phyloP scores from a whole-genome alignment of 2,113 vertebrate genomes.

The Serinus canaria region DNA sequence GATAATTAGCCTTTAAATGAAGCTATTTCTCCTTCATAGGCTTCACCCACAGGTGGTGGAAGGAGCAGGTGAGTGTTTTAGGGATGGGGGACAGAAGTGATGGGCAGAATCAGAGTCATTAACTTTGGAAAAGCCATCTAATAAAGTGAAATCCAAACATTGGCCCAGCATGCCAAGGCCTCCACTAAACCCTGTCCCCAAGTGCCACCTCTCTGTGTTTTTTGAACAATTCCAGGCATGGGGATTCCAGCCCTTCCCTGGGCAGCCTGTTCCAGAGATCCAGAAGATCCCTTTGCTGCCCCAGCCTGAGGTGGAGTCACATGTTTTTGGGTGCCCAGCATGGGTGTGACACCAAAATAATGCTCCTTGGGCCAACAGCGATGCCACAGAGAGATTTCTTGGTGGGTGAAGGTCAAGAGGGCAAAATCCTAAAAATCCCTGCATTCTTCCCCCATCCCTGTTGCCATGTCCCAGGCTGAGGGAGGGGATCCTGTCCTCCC shows the following conservation, averaged over 20 bases:
- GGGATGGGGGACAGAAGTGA: background rate
- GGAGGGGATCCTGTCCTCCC: background rate
- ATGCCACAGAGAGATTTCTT: rapidly evolving
- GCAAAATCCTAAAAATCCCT: background rate
- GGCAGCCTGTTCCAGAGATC: background rate
- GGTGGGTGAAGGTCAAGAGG: rapidly evolving
- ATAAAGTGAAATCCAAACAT: background rate
- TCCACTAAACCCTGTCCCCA: background rate
- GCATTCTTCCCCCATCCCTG: rapidly evolving
- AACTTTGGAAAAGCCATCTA: background rate
- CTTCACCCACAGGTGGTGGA: background rate
- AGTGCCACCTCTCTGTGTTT: background rate
- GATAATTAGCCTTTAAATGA: slow-evolving; percentile 1
- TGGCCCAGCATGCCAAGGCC: background rate
- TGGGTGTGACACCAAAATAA: rapidly evolving
- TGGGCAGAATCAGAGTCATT: background rate
- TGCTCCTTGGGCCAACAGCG: background rate
- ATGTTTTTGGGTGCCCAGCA: rapidly evolving
- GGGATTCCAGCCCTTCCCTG: background rate
- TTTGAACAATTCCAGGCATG: background rate
- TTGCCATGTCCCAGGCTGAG: background rate
- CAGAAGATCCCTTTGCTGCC: background rate
- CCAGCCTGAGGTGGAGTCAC: background rate
- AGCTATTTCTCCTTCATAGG: background rate
- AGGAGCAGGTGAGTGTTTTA: background rate